phyloP scores from a whole-genome alignment of 2,888 invertebrate species.

The Digitonthophagus gazella region DNA sequence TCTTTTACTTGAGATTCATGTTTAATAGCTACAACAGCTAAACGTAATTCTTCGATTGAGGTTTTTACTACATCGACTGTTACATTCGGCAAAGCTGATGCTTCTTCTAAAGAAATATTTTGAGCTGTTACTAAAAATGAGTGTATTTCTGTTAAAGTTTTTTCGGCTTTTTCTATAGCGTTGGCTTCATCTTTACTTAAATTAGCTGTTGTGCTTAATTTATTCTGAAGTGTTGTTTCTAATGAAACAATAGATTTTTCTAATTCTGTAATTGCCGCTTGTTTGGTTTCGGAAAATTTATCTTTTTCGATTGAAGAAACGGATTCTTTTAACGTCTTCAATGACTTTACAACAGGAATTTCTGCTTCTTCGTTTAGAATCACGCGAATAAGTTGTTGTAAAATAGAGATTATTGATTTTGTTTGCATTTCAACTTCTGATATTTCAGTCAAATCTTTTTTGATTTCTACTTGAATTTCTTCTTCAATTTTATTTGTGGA shows the following conservation, averaged over 20 bases:
- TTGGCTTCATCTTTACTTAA: slow-evolving; percentile 40
- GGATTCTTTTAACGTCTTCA: slow-evolving; percentile 38
- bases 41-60: slow-evolving; percentile 43
- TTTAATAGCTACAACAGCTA: slow-evolving; percentile 44
- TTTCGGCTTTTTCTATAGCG: slow-evolving; percentile 41
- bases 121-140: slow-evolving; percentile 34
- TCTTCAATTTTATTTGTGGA: not conserved
- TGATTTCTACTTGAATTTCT: not conserved
- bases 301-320: slow-evolving; percentile 40
- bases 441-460: not conserved
- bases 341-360: slow-evolving; percentile 33
- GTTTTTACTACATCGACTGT: slow-evolving; percentile 42
- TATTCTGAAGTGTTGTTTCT: slow-evolving; percentile 34
- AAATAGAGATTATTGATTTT: not conserved
- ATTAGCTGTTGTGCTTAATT: slow-evolving; percentile 29
- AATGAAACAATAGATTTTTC: slow-evolving; percentile 42
- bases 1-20: slow-evolving; percentile 43
- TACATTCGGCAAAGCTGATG: slow-evolving; percentile 16
- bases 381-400: not conserved
- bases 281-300: slow-evolving; percentile 37
- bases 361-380: slow-evolving; percentile 2
- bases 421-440: not conserved
- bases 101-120: slow-evolving; percentile 24
- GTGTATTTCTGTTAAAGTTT: slow-evolving; percentile 40
- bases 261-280: slow-evolving; percentile 40